Evolutionary conservation across 1,140 invertebrate species (phyloP).

Genomic region (Pemphigus obesinymphae): DNA sequence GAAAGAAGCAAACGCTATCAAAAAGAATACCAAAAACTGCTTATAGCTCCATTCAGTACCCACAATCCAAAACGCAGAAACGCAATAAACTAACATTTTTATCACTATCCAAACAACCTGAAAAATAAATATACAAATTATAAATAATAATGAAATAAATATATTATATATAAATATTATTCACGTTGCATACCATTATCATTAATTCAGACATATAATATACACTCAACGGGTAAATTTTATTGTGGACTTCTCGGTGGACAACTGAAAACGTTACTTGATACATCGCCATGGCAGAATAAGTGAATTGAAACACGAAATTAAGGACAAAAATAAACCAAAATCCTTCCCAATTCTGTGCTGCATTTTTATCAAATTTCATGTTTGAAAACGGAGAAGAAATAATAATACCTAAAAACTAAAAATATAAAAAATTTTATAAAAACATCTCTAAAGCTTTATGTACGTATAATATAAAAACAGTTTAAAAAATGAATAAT

Average conservation of each 20-base stretch:
- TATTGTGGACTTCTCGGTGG: conserved; percentile 61
- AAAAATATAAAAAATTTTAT: too few relatives aligned
- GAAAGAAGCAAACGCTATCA: neutral
- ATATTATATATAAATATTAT: neutral
- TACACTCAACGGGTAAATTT: conserved; percentile 58
- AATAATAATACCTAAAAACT: conserved; percentile 61
- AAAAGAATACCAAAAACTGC: neutral
- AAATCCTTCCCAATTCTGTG: conserved; percentile 66
- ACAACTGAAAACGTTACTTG: conserved; percentile 62
- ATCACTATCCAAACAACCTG: neutral
- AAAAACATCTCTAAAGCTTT: too few relatives aligned
- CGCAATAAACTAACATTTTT: neutral
- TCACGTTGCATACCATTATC: neutral
- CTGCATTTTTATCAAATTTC: conserved; percentile 56
- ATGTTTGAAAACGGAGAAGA: conserved; percentile 57
- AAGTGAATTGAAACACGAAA: conserved; percentile 65
- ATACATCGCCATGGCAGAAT: conserved; percentile 64
- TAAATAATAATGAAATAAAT: neutral
- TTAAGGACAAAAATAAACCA: conserved; percentile 65
- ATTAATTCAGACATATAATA: neutral
- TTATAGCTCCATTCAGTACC: neutral
- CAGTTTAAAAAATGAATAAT: too few relatives aligned
- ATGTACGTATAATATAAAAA: too few relatives aligned
- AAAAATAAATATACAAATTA: too few relatives aligned
- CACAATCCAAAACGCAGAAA: neutral